phyloP scores from a whole-genome alignment of 2,797 vertebrate genomes.

The Rhynchonycteris naso region DNA sequence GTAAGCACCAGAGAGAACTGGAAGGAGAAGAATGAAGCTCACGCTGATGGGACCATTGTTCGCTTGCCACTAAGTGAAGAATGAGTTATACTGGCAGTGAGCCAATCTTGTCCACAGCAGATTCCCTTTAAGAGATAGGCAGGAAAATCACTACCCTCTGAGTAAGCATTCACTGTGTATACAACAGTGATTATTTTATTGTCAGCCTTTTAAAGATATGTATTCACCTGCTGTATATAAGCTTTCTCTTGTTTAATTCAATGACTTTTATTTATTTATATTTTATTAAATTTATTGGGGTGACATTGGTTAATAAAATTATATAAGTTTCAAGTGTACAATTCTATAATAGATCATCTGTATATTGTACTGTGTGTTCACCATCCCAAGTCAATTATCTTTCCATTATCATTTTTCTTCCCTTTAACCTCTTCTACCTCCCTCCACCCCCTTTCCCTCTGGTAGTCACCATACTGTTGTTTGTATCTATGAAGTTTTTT shows the following conservation, averaged over 20 bases:
- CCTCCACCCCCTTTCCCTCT: not conserved
- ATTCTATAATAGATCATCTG: no score
- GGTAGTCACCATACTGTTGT: not conserved
- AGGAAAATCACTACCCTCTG: constrained; percentile 40
- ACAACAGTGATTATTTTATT: constrained; percentile 69
- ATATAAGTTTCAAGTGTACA: no score
- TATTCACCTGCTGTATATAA: constrained; percentile 57
- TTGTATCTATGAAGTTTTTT: not conserved
- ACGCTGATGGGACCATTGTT: not conserved
- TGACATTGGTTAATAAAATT: no score
- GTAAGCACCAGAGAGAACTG: not conserved
- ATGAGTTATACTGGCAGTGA: not conserved
- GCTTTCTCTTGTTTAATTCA: constrained; percentile 75
- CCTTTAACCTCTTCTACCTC: not conserved
- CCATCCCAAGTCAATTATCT: not conserved
- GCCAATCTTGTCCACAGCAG: constrained; percentile 37
- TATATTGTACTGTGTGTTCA: not conserved
- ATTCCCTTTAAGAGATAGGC: constrained; percentile 38
- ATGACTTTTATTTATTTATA: constrained; percentile 68
- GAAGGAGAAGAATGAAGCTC: not conserved
- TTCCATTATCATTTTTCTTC: not conserved
- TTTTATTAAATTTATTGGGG: no score
- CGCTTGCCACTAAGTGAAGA: not conserved
- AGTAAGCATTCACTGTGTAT: not conserved
- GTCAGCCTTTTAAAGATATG: constrained; percentile 68